Conservation (phyloP, 2,888 invertebrate genomes). For the Cheilosia urbana region DNA sequence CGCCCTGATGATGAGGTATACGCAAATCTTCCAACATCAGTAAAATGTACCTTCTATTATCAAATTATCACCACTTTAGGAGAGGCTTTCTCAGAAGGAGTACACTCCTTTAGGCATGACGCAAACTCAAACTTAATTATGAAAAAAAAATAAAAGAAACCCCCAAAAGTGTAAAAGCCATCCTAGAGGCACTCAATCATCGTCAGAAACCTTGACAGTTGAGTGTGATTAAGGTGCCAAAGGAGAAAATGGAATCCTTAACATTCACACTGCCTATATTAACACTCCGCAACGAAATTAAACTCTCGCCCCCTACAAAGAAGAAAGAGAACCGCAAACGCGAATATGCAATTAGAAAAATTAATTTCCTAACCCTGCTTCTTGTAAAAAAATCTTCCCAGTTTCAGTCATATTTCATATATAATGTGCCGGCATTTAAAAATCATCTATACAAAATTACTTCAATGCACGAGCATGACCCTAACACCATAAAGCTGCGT, state of each 20-base stretch:
- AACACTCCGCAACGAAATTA: slow-evolving; percentile 30
- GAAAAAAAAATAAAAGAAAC: background rate
- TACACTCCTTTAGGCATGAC: no score
- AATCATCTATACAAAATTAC: slow-evolving; percentile 30
- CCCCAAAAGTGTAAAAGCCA: background rate
- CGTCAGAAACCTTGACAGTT: slow-evolving; percentile 56
- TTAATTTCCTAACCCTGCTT: slow-evolving; percentile 54
- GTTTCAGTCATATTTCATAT: background rate
- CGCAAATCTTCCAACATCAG: no score
- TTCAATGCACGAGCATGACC: slow-evolving; percentile 30
- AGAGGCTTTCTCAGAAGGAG: no score
- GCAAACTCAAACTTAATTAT: background rate
- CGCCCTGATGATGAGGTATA: no score
- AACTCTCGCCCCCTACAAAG: background rate
- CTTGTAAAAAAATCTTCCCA: background rate
- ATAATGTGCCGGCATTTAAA: slow-evolving; percentile 31
- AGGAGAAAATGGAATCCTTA: slow-evolving; percentile 1
- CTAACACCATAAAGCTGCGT: background rate
- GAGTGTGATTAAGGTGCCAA: slow-evolving; percentile 25
- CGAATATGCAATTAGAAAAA: slow-evolving; percentile 70
- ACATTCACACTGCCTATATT: slow-evolving; percentile 40
- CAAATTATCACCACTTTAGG: no score
- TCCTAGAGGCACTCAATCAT: slow-evolving; percentile 48
- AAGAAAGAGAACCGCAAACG: slow-evolving; percentile 31
- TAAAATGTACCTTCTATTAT: no score